These are phyloP conservation scores for Orthonevra nobilis DNA, from an alignment of 2,888 invertebrate genomes.

Conservation along the genomic window DNA sequence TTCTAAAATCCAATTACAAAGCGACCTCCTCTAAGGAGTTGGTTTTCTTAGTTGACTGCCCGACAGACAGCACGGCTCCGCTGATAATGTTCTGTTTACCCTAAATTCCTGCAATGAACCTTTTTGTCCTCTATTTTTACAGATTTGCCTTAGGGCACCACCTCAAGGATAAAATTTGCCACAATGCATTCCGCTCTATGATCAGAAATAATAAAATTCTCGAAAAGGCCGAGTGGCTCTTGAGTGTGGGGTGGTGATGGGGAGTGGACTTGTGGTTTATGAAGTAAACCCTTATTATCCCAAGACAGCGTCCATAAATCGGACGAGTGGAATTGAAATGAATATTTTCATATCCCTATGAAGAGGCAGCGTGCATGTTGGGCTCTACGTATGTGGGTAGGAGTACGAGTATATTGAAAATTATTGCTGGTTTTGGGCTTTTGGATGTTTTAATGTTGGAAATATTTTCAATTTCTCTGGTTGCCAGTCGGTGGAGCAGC, in stretches of 20 bases:
- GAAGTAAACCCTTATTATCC: constrained; percentile 40
- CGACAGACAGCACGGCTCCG: constrained; percentile 22
- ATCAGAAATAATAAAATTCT: constrained; percentile 44
- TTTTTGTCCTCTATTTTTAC: constrained; percentile 19
- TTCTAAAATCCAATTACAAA: constrained; percentile 17
- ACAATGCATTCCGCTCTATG: background rate
- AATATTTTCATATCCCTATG: constrained; percentile 46
- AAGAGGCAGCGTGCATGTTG: background rate
- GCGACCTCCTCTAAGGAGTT: too few species aligned
- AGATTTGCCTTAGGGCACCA: too few species aligned
- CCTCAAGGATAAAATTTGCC: background rate
- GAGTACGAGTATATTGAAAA: constrained; percentile 24
- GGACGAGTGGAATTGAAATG: constrained; percentile 26
- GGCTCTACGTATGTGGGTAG: background rate
- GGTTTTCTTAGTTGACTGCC: constrained; percentile 7
- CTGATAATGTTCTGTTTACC: constrained; percentile 27
- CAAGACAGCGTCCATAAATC: constrained; percentile 37
- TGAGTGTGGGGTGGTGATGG: too few species aligned
- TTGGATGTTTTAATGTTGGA: constrained; percentile 11
- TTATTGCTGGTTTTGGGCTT: constrained; percentile 30
- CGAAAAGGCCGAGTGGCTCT: constrained; percentile 11
- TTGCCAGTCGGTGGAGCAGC: too few species aligned
- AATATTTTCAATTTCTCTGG: too few species aligned
- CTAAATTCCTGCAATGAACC: constrained; percentile 31
- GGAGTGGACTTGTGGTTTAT: constrained; percentile 37